phyloP scores from a whole-genome alignment of 2,888 invertebrate genomes.

The Agrochola circellaris region DNA sequence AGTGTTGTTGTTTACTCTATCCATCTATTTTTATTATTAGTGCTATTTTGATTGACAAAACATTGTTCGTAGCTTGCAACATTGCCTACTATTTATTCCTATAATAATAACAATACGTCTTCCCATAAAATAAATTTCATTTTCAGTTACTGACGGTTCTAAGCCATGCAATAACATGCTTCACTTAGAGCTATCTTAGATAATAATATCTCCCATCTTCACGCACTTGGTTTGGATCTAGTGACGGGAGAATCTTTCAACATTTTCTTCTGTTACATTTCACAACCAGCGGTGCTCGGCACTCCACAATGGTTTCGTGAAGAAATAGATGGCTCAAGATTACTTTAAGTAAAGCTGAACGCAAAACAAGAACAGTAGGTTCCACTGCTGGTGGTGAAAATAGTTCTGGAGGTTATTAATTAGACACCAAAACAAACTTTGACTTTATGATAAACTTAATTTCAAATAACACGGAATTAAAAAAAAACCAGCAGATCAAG shows the following conservation, averaged over 20 bases:
- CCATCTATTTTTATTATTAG: background rate
- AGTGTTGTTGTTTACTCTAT: background rate
- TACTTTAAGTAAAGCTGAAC: slow-evolving; percentile 33
- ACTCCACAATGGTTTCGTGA: slow-evolving; percentile 61
- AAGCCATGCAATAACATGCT: slow-evolving; percentile 30
- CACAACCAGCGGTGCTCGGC: slow-evolving; percentile 46
- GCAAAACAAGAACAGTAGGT: slow-evolving; percentile 11
- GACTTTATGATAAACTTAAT: background rate
- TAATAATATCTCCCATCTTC: slow-evolving; percentile 55
- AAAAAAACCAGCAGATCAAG: slow-evolving; percentile 23
- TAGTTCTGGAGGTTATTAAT: background rate
- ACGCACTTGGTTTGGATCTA: slow-evolving; percentile 50
- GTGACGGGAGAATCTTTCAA: slow-evolving; percentile 60
- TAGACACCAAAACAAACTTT: slow-evolving; percentile 3
- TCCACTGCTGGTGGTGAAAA: background rate
- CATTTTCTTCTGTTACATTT: slow-evolving; percentile 62
- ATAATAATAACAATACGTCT: background rate
- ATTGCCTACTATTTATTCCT: background rate
- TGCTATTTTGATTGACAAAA: background rate
- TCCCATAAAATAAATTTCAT: background rate
- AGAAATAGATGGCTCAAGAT: slow-evolving; percentile 61
- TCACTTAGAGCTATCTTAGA: slow-evolving; percentile 41
- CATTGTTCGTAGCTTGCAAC: background rate
- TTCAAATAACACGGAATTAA: background rate
- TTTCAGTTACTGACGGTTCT: slow-evolving; percentile 5